These are phyloP conservation scores for Gisinianus flammeolus DNA, from an alignment of 2,888 invertebrate species.

Conservation along the genomic window DNA sequence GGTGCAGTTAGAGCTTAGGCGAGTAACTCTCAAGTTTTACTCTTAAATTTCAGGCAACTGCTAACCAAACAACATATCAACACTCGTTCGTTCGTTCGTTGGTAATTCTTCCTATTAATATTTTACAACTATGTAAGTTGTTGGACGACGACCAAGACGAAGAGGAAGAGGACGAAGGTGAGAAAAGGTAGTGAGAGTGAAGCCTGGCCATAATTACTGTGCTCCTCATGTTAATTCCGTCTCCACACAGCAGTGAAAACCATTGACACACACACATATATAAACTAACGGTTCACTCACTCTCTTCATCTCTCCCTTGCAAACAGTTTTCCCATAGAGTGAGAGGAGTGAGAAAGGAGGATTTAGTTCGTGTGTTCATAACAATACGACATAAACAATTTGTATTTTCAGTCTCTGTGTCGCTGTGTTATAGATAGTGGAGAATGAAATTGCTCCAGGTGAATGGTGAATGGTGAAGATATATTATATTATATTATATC, in stretches of 20 bases:
- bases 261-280: not conserved
- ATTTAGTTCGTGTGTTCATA: not conserved
- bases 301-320: not conserved
- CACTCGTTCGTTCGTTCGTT: no score
- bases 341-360: not conserved
- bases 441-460: not conserved
- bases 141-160: no score
- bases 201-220: conserved; percentile 23
- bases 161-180: not conserved
- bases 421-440: not conserved
- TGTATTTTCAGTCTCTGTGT: not conserved
- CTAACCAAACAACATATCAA: no score
- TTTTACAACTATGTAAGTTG: no score
- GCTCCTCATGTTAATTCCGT: no score
- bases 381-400: not conserved
- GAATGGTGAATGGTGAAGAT: not conserved
- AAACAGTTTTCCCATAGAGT: not conserved
- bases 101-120: no score
- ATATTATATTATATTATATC: not conserved
- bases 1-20: no score
- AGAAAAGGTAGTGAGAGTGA: conserved; percentile 21
- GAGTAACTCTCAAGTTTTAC: no score
- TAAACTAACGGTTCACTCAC: conserved; percentile 13
- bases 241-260: no score
- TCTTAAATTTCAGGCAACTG: no score